Evolutionary conservation across 2,797 vertebrate species (phyloP).

Genomic region (Myioborus miniatus): DNA sequence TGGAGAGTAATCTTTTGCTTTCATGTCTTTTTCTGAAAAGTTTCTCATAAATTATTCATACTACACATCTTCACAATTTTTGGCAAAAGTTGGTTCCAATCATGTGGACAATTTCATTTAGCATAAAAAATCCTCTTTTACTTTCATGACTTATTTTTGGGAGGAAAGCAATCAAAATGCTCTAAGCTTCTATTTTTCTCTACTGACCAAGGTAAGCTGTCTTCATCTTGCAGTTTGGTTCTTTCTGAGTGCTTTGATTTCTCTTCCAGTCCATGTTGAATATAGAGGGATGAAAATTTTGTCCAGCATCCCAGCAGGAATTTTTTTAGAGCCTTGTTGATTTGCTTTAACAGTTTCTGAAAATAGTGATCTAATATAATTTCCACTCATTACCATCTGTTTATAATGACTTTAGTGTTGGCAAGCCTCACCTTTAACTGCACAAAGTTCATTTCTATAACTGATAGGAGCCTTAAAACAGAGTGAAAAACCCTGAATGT

Average conservation of each 20-base stretch:
- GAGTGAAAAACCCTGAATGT: neutral
- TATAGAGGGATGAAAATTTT: neutral
- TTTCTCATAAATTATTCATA: neutral
- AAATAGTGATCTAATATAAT: neutral
- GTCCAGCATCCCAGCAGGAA: neutral
- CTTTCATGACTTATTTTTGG: neutral
- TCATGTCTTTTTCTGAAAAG: neutral
- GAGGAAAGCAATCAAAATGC: neutral
- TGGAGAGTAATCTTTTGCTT: neutral
- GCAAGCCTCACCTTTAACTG: neutral
- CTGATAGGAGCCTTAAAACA: neutral
- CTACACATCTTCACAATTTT: neutral
- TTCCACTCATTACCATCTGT: neutral
- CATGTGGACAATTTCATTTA: neutral
- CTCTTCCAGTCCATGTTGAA: neutral
- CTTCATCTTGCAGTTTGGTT: neutral
- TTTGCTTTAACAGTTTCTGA: neutral
- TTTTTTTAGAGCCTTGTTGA: neutral
- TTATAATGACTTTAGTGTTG: neutral
- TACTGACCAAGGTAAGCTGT: neutral
- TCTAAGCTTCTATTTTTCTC: neutral
- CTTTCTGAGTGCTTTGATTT: neutral
- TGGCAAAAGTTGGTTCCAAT: neutral
- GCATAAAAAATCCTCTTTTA: neutral
- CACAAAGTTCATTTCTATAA: neutral